phyloP scores from a whole-genome alignment of 2,888 invertebrate species.

The Corythucha ciliata region DNA sequence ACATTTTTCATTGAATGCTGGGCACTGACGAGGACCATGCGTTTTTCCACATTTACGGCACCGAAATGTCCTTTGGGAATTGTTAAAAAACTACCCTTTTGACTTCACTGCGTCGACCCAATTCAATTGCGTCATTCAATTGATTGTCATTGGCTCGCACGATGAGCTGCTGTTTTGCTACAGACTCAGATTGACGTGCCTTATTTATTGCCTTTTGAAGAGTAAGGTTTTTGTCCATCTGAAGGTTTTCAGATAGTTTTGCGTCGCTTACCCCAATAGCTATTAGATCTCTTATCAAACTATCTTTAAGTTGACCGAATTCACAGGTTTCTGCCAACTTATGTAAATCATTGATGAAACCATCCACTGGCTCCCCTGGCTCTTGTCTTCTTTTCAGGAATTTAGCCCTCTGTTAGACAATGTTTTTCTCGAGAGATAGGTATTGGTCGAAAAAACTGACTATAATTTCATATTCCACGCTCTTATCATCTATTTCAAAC shows the following conservation, averaged over 20 bases:
- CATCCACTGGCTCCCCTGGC: not conserved
- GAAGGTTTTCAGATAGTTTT: not conserved
- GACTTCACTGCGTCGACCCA: too few species aligned
- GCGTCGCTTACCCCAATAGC: conserved; percentile 1
- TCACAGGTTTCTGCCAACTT: conserved; percentile 1
- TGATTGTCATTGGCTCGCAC: too few species aligned
- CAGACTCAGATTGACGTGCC: not conserved
- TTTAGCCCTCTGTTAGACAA: too few species aligned
- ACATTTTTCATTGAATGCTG: too few species aligned
- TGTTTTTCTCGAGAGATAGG: too few species aligned
- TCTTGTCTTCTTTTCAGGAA: too few species aligned
- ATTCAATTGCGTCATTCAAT: too few species aligned
- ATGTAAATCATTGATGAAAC: conserved; percentile 3
- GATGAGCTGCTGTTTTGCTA: not conserved
- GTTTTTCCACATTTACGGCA: not conserved
- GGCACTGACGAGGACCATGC: not conserved
- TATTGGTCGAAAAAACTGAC: too few species aligned
- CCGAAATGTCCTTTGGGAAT: not conserved
- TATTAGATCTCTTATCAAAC: conserved; percentile 2
- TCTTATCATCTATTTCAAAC: too few species aligned
- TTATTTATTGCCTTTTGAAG: not conserved
- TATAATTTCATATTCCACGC: too few species aligned
- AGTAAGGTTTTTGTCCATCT: conserved; percentile 3
- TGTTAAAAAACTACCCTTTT: too few species aligned
- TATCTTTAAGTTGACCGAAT: not conserved